Conservation (phyloP, 2,888 invertebrate species). For the Dicyrtoma fusca region DNA sequence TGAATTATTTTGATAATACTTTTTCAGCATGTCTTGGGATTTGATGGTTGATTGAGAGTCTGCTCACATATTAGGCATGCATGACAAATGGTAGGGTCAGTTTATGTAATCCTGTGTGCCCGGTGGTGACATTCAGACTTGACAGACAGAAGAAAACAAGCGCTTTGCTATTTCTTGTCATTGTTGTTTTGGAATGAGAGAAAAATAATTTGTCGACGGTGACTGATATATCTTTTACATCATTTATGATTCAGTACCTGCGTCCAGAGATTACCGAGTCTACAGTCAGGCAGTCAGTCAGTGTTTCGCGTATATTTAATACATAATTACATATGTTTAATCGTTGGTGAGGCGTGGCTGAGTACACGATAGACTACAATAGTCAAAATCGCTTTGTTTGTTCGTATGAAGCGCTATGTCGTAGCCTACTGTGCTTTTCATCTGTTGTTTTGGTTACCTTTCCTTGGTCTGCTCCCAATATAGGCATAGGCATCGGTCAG, state of each 20-base stretch:
- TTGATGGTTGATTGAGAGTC: too few species aligned
- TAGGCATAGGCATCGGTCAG: slow-evolving; percentile 14
- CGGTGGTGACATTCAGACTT: slow-evolving; percentile 27
- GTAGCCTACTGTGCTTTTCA: background rate
- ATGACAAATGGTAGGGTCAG: slow-evolving; percentile 19
- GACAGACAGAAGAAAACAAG: slow-evolving; percentile 8
- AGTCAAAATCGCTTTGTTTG: slow-evolving; percentile 10
- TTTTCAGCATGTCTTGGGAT: too few species aligned
- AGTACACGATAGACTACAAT: background rate
- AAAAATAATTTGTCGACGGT: slow-evolving; percentile 2
- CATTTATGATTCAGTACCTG: too few species aligned
- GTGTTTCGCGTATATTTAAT: too few species aligned
- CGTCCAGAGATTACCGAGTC: too few species aligned
- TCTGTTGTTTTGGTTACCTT: slow-evolving; percentile 9
- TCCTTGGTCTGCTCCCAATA: slow-evolving; percentile 25
- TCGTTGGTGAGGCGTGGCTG: slow-evolving; percentile 22
- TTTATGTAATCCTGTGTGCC: background rate
- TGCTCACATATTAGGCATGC: slow-evolving; percentile 6
- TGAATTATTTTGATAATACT: background rate
- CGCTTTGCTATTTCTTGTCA: background rate
- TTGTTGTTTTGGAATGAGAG: slow-evolving; percentile 3
- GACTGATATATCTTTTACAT: background rate
- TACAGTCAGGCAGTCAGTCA: too few species aligned
- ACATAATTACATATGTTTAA: slow-evolving; percentile 1
- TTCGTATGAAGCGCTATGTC: background rate